phyloP scores from a whole-genome alignment of 2,888 invertebrate species.

The Eupithecia subfuscata region DNA sequence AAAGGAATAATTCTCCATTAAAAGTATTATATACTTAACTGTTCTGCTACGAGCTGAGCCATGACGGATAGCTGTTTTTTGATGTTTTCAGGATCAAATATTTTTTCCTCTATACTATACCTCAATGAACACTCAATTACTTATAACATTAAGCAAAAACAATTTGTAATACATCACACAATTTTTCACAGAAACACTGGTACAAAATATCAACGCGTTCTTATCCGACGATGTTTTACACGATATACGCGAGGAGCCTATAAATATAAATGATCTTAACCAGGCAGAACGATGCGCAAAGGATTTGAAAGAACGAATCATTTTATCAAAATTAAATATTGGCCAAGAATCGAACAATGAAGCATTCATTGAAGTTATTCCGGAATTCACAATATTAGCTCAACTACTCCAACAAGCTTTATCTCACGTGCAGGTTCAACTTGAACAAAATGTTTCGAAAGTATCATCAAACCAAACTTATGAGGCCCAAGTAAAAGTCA shows the following conservation, averaged over 20 bases:
- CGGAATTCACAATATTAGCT: constrained; percentile 9
- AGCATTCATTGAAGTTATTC: not conserved
- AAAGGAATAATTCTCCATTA: too few species aligned
- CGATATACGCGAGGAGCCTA: not conserved
- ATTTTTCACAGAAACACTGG: constrained; percentile 48
- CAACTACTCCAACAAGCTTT: constrained; percentile 28
- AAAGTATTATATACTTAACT: not conserved
- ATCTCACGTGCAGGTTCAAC: constrained; percentile 9
- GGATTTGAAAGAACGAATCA: constrained; percentile 13
- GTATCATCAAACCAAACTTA: not conserved
- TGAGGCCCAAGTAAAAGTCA: not conserved
- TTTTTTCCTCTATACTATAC: not conserved
- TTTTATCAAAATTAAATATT: constrained; percentile 4
- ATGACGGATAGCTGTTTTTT: not conserved
- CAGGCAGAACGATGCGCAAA: constrained; percentile 8
- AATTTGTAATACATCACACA: constrained; percentile 27
- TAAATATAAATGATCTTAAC: constrained; percentile 8
- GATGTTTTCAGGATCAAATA: not conserved
- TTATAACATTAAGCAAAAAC: not conserved
- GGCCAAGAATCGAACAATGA: not conserved
- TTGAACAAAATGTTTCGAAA: constrained; percentile 13
- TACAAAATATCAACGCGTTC: constrained; percentile 43
- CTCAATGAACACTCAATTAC: not conserved
- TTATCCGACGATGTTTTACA: constrained; percentile 36
- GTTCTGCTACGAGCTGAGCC: not conserved